These are phyloP conservation scores for Dryobates pubescens DNA, from an alignment of 2,797 vertebrate species.

Conservation along the genomic window DNA sequence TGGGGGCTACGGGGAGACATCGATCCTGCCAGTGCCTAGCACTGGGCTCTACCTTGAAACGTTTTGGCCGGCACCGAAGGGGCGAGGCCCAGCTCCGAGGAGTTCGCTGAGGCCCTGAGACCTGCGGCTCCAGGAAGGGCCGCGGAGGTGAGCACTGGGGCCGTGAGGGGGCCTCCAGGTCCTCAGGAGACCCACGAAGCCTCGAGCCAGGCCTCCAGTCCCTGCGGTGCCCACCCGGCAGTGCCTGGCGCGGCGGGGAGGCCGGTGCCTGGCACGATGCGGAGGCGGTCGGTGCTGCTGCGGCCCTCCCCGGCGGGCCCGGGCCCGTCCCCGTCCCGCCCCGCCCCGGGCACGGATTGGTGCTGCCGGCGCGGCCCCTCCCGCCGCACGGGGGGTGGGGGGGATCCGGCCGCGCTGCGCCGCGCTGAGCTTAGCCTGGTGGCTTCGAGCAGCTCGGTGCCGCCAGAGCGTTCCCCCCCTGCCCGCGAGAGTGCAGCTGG, in stretches of 20 bases:
- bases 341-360: constrained; percentile 51
- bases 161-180: neutral
- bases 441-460: neutral
- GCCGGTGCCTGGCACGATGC: neutral
- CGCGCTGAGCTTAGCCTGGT: neutral
- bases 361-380: constrained; percentile 17
- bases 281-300: neutral
- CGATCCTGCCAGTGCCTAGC: neutral
- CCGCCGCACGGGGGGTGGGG: neutral
- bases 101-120: neutral
- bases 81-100: neutral
- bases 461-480: neutral
- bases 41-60: neutral
- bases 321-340: constrained; percentile 10
- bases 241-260: neutral
- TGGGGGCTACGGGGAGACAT: neutral
- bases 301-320: neutral
- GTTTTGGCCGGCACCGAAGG: too few species aligned
- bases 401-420: neutral
- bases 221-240: neutral
- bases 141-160: too few species aligned
- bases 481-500: neutral
- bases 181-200: neutral
- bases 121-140: neutral
- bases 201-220: neutral